Evolutionary conservation across 2,888 invertebrate genomes (phyloP).

Genomic region (Eupithecia subfuscata): DNA sequence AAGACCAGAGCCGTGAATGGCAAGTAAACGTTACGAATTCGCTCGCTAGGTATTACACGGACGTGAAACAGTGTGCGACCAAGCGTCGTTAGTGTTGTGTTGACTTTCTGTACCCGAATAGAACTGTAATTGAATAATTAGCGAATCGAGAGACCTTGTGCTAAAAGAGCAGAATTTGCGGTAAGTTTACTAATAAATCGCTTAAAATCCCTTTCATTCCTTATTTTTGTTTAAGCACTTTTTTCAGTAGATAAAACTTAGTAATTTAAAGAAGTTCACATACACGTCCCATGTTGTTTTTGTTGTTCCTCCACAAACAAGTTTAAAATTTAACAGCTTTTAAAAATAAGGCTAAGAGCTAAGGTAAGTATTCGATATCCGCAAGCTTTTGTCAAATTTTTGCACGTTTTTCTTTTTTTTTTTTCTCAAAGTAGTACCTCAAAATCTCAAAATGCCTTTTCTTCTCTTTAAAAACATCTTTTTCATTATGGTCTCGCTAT

Average conservation of each 20-base stretch:
- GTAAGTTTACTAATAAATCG: conserved; percentile 31
- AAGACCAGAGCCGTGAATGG: conserved; percentile 70
- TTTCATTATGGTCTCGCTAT: neutral
- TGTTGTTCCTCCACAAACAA: neutral
- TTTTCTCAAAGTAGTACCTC: neutral
- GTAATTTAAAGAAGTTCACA: neutral
- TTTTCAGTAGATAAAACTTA: neutral
- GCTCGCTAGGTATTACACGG: conserved; percentile 40
- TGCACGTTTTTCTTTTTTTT: neutral
- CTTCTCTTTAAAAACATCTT: neutral
- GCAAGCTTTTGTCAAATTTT: neutral
- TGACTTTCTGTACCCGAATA: conserved; percentile 52
- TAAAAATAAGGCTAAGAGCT: too few species aligned
- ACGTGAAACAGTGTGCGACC: conserved; percentile 38
- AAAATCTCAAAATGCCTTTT: neutral
- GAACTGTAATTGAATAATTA: conserved; percentile 42
- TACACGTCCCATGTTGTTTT: neutral
- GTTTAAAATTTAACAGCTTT: neutral
- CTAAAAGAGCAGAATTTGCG: conserved; percentile 29
- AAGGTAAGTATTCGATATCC: neutral
- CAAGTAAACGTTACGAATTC: conserved; percentile 52
- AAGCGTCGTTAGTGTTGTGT: conserved; percentile 65
- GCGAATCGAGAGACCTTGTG: conserved; percentile 37
- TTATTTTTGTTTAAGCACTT: neutral
- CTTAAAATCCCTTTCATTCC: neutral